A percentile compares a stretch with the other conserved stretches of the same genome.
Conservation (phyloP, 2,888 invertebrate genomes). For the Anagyrus pseudococci region DNA sequence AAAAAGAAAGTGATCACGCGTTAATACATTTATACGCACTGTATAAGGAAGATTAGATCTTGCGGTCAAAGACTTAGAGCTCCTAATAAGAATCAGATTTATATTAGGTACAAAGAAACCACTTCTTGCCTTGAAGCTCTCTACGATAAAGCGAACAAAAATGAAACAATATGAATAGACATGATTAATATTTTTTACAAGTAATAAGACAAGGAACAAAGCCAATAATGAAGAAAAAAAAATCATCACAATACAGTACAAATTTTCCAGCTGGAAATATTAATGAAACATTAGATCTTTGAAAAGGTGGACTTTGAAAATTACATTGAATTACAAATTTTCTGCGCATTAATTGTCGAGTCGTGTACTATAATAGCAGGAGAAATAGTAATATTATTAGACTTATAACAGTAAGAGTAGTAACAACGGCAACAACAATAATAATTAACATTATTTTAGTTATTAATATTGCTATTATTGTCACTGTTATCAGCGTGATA, state of each 20-base stretch:
- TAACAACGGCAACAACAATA: conserved; percentile 12
- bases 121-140: conserved; percentile 62
- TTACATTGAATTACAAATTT: conserved; percentile 20
- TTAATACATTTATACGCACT: conserved; percentile 13
- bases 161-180: conserved; percentile 22
- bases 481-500: not conserved
- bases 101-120: conserved; percentile 60
- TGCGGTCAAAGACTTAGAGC: conserved; percentile 48
- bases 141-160: conserved; percentile 49
- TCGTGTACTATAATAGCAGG: conserved; percentile 36
- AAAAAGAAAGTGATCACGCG: conserved; percentile 3
- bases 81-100: conserved; percentile 53
- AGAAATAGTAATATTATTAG: conserved; percentile 19
- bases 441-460: too few species aligned
- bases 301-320: too few species aligned
- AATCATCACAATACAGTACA: conserved; percentile 54
- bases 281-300: not conserved
- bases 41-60: conserved; percentile 26
- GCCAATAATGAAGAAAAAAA: conserved; percentile 35
- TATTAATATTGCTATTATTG: too few species aligned
- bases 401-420: conserved; percentile 12
- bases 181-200: conserved; percentile 7
- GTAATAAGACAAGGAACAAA: conserved; percentile 16
- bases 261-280: conserved; percentile 50
- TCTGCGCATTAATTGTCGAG: conserved; percentile 33